A percentile compares a stretch with the other conserved stretches of the same genome.
These are phyloP conservation scores for Drosophila orosa DNA, from an alignment of 1,140 invertebrate species.

Conservation along the genomic window DNA sequence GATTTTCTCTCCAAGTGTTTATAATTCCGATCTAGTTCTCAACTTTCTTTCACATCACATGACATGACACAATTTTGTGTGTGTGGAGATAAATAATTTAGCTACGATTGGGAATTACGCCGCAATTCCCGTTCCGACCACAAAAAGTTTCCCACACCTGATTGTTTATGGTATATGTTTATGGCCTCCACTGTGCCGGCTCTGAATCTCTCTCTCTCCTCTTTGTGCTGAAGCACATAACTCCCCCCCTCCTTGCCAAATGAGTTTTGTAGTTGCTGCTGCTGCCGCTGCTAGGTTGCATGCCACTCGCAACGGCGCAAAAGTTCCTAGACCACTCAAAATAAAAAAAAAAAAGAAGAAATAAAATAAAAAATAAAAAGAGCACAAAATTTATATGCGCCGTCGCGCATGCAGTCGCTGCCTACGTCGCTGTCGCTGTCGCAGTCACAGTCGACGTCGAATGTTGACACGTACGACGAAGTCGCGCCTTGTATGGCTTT, in stretches of 20 bases:
- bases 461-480: conserved; percentile 74
- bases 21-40: conserved; percentile 4
- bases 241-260: conserved; percentile 44
- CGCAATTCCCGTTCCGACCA: conserved; percentile 16
- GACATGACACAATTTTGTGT: conserved; percentile 24
- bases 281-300: conserved; percentile 55
- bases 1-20: neutral
- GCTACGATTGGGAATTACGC: conserved; percentile 32
- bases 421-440: conserved; percentile 38
- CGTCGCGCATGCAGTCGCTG: conserved; percentile 75
- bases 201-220: conserved; percentile 7
- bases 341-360: conserved; percentile 38
- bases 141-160: conserved; percentile 56
- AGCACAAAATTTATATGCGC: conserved; percentile 79
- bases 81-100: conserved; percentile 18
- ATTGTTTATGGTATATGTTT: conserved; percentile 59
- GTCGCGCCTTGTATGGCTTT: conserved; percentile 82
- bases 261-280: conserved; percentile 56
- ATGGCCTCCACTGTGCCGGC: conserved; percentile 64
- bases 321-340: conserved; percentile 81
- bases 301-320: conserved; percentile 75
- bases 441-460: conserved; percentile 65
- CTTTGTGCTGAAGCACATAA: neutral
- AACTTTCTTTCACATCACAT: conserved; percentile 11
- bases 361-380: conserved; percentile 61